Evolutionary conservation across 2,797 vertebrate genomes (phyloP), one percentile per base, ranked within the genome.

Genomic region (Dermochelys coriacea): DNA sequence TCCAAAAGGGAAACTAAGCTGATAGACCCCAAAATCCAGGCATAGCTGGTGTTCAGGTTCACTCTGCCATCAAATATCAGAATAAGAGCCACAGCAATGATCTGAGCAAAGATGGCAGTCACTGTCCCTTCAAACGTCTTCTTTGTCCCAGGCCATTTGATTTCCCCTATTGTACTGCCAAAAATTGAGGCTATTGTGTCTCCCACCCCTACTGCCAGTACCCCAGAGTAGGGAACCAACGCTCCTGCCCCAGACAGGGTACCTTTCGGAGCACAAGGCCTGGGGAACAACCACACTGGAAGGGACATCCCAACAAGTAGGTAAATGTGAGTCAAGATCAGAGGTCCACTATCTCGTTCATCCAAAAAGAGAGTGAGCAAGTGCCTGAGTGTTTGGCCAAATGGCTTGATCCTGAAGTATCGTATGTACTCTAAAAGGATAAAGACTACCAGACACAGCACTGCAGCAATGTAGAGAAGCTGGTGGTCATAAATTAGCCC

Each of bases 111-210:
- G 96, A 99, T 98, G 0, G 99, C 99, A 0, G 99, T 99, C 47
- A 99, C 99, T 0, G 99, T 99, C 81, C 99, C 99, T 97, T 99
- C 99, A 86, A 99, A 98, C 9, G 99, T 99, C 97, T 99, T 99
- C 97, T 99, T 99, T 6, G 99, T 99, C 84, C 99, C 99, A 0
- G 99, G 99, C 99, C 99, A 99, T 47, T 97, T 99, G 94, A 99
- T 99, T 95, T 99, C 99, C 1, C 99, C 99, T 97, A 99, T 97
- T 7, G 99, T 98, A 96, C 99, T 99, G 86, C 99, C 99, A 4
- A 99, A 99, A 91, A 99, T 96, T 0, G 99, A 99, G 1, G 99
- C 99, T 89, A 99, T 98, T 0, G 99, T 99, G 96, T 99, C 99
- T 4, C 99, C 99, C 1, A 99, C 98, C 3, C 99, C 99, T 12